Evolutionary conservation across 2,113 vertebrate species (phyloP).

Genomic region (Gambusia holbrooki): DNA sequence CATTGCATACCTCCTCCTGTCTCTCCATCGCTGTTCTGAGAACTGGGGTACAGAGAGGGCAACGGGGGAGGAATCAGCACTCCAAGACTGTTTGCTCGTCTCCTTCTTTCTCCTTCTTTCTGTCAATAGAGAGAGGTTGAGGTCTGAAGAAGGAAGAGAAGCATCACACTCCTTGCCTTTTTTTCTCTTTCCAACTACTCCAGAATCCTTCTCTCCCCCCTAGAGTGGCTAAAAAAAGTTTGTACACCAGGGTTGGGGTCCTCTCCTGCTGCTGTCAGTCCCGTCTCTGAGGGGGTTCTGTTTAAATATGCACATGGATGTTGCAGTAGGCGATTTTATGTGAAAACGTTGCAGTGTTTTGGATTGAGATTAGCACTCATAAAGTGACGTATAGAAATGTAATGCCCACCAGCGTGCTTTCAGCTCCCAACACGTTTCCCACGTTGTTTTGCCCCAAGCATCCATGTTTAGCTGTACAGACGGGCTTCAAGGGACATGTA

Average conservation of each 20-base stretch:
- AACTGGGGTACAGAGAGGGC: constrained; percentile 17
- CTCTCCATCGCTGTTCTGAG: constrained; percentile 23
- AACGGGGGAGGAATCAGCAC: constrained; percentile 31
- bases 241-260: constrained; percentile 69
- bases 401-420: constrained; percentile 65
- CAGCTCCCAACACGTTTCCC: constrained; percentile 49
- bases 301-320: constrained; percentile 47
- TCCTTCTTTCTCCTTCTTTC: constrained; percentile 40
- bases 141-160: constrained; percentile 61
- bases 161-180: constrained; percentile 64
- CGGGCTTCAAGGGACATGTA: constrained; percentile 63
- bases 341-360: constrained; percentile 66
- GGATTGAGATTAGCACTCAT: constrained; percentile 68
- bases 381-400: constrained; percentile 69
- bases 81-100: constrained; percentile 52
- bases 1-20: constrained; percentile 28
- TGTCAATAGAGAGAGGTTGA: constrained; percentile 37
- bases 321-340: constrained; percentile 35
- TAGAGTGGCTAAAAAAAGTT: constrained; percentile 55
- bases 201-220: constrained; percentile 40
- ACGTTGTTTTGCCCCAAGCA: constrained; percentile 47
- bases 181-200: constrained; percentile 28
- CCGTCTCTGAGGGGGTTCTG: constrained; percentile 46
- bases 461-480: constrained; percentile 59
- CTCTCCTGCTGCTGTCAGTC: constrained; percentile 64